Percentiles rank a stretch among this genome's conserved stretches.
Conservation (phyloP, 2,888 invertebrate genomes). For the Leptopilina drosophilae region DNA sequence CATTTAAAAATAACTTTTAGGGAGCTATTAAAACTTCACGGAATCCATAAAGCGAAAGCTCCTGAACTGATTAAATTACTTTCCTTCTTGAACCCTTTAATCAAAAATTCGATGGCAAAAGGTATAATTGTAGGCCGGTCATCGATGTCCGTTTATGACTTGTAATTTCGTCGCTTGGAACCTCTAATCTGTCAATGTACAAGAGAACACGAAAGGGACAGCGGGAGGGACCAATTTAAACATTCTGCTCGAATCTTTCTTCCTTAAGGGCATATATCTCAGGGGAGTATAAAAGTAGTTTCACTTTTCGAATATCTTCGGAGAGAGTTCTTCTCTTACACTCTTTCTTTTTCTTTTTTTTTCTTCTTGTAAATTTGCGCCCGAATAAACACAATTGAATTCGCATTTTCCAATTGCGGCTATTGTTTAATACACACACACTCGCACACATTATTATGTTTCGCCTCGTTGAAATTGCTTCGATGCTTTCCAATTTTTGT, state of each 20-base stretch:
- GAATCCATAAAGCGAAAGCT: constrained; percentile 24
- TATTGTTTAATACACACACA: constrained; percentile 46
- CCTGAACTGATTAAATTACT: constrained; percentile 21
- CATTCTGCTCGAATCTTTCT: constrained; percentile 45
- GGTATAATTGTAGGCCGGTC: constrained; percentile 22
- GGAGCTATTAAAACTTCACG: constrained; percentile 4
- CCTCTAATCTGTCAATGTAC: constrained; percentile 29
- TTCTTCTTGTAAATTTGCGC: constrained; percentile 39
- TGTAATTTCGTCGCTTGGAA: constrained; percentile 29
- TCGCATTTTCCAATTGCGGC: constrained; percentile 45
- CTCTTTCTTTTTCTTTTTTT: too few species aligned
- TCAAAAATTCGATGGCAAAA: constrained; percentile 28
- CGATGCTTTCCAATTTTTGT: constrained; percentile 32
- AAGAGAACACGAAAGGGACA: constrained; percentile 41
- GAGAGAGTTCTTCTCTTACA: constrained; percentile 64
- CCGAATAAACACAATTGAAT: constrained; percentile 58
- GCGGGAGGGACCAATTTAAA: constrained; percentile 33
- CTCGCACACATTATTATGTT: background rate
- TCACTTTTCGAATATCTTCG: constrained; percentile 73
- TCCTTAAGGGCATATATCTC: constrained; percentile 55
- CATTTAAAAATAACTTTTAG: background rate
- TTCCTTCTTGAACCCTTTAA: constrained; percentile 28
- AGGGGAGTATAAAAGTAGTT: constrained; percentile 59
- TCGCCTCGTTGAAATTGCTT: constrained; percentile 8
- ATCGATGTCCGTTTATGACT: constrained; percentile 11